These are phyloP conservation scores for Percopsis omiscomaycus DNA, from an alignment of 2,797 vertebrate genomes.

Conservation along the genomic window DNA sequence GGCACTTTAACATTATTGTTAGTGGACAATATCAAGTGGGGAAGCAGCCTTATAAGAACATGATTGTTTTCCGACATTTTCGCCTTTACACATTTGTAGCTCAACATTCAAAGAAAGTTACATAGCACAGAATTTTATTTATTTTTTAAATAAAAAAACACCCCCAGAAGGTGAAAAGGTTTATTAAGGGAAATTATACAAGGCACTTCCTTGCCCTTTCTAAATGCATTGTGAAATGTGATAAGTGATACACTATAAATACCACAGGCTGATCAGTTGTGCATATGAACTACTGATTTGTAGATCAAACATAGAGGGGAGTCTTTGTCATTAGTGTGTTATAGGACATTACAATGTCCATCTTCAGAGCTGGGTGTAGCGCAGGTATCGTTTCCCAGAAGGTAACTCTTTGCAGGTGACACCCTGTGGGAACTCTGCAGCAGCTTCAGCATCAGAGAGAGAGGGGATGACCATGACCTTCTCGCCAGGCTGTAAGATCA, in stretches of 20 bases:
- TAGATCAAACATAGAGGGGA: background rate
- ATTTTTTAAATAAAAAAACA: too few species aligned
- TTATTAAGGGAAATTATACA: too few species aligned
- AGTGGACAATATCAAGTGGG: background rate
- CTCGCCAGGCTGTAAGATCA: conserved; percentile 71
- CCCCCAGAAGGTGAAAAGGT: too few species aligned
- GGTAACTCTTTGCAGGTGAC: conserved; percentile 89
- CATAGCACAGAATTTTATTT: too few species aligned
- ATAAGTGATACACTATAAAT: too few species aligned
- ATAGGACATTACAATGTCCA: background rate
- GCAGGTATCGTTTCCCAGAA: conserved; percentile 92
- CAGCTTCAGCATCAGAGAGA: conserved; percentile 86
- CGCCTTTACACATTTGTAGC: too few species aligned
- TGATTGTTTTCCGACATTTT: too few species aligned
- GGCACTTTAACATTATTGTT: background rate
- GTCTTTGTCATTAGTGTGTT: background rate
- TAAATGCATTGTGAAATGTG: too few species aligned
- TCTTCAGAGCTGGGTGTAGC: conserved; percentile 84
- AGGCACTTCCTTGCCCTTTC: too few species aligned
- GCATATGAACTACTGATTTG: background rate
- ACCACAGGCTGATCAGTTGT: too few species aligned
- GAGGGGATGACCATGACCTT: conserved; percentile 92
- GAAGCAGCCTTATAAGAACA: background rate
- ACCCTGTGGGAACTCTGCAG: conserved; percentile 85
- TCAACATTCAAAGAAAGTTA: too few species aligned